Conservation (phyloP, 2,113 vertebrate genomes). For the Corynorhinus townsendii region DNA sequence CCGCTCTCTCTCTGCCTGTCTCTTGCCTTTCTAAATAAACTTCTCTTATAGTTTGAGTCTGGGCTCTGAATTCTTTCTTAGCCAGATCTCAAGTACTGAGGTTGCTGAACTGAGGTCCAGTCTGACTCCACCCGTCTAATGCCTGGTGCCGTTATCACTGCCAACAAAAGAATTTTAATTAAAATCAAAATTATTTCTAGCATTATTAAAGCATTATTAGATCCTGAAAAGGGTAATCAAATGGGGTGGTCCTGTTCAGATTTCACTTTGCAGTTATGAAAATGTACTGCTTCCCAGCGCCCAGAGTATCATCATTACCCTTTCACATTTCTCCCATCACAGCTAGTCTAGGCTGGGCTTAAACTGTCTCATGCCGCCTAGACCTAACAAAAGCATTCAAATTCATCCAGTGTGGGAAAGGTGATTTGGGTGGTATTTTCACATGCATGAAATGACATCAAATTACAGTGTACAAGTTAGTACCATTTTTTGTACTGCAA, state of each 20-base stretch:
- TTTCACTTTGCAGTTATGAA: not conserved
- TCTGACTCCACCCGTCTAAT: not conserved
- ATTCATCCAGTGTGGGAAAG: not conserved
- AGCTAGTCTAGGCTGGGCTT: not conserved
- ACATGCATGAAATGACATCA: not conserved
- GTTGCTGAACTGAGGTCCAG: not conserved
- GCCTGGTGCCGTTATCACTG: not conserved
- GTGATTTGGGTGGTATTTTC: not conserved
- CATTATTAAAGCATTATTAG: not conserved
- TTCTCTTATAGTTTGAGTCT: not conserved
- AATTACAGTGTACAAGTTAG: not conserved
- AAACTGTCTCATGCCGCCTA: not conserved
- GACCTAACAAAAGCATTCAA: not conserved
- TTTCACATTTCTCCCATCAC: not conserved
- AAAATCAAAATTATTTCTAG: not conserved
- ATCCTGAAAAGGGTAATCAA: not conserved
- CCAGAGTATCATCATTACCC: not conserved
- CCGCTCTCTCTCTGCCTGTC: not conserved
- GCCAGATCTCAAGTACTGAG: not conserved
- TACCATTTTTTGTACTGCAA: not conserved
- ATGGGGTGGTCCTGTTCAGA: not conserved
- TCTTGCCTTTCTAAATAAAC: not conserved
- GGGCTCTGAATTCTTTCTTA: not conserved
- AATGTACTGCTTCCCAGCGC: not conserved
- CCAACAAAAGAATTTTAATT: not conserved